Evolutionary conservation across 2,797 vertebrate species (phyloP).

Genomic region (Eulemur mongoz): DNA sequence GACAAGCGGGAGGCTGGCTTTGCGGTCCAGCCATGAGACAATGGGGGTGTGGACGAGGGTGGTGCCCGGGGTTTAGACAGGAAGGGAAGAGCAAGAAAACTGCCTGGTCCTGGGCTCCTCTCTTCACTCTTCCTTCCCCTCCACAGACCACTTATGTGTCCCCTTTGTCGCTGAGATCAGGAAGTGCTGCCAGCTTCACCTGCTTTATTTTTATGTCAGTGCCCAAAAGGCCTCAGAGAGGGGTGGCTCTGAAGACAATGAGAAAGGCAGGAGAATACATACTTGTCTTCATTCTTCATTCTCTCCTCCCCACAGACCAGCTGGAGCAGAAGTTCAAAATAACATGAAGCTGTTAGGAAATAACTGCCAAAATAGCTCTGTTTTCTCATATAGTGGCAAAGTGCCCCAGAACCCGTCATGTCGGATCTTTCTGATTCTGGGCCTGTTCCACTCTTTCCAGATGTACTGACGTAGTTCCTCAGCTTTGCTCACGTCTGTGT

Average conservation of each 20-base stretch:
- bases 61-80: neutral
- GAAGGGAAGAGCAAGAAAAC: neutral
- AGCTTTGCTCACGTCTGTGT: accelerated
- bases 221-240: neutral
- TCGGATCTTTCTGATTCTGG: neutral
- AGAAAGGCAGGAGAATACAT: neutral
- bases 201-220: neutral
- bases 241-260: neutral
- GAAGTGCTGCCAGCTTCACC: too few species aligned
- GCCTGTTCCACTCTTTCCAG: neutral
- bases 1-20: accelerated
- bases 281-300: accelerated
- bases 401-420: accelerated
- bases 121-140: neutral
- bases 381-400: accelerated
- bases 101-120: neutral
- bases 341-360: too few species aligned
- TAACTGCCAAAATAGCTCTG: accelerated
- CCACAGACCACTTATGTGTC: accelerated
- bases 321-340: neutral
- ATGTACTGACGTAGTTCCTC: accelerated
- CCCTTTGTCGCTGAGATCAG: neutral
- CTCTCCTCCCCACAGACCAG: neutral
- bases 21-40: accelerated
- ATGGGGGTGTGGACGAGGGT: accelerated